Conservation (phyloP, 53 echinoderm and acorn worm species). For the Hippasteria phrygiana region DNA sequence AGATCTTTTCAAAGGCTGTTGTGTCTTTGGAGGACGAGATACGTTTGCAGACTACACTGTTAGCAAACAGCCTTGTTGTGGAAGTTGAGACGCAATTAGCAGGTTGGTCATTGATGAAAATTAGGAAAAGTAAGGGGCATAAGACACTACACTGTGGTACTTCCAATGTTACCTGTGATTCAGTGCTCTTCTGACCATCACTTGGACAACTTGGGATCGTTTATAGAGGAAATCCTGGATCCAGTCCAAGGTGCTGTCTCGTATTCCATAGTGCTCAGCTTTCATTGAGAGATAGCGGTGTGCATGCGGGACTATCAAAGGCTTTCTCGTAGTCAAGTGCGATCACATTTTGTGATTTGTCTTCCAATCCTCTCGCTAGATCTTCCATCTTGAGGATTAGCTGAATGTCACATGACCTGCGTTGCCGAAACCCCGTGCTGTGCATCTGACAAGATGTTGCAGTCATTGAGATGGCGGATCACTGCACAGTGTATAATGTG, state of each 20-base stretch:
- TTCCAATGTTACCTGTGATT: constrained; percentile 58
- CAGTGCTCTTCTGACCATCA: constrained; percentile 52
- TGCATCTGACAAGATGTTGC: constrained; percentile 40
- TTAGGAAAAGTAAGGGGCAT: constrained; percentile 58
- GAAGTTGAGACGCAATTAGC: constrained; percentile 40
- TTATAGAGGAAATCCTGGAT: constrained; percentile 43
- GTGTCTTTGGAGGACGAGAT: constrained; percentile 41
- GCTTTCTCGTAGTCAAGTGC: constrained; percentile 56
- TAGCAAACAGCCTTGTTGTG: constrained; percentile 70
- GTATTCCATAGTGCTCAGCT: neutral
- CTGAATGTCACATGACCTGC: constrained; percentile 51
- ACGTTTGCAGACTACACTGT: constrained; percentile 58
- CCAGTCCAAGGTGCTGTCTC: constrained; percentile 22
- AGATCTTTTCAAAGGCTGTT: constrained; percentile 60
- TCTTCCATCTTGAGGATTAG: constrained; percentile 26
- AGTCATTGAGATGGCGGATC: constrained; percentile 47
- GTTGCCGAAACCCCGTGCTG: constrained; percentile 65
- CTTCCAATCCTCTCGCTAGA: constrained; percentile 53
- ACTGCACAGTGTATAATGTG: constrained; percentile 67
- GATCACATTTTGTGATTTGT: constrained; percentile 57
- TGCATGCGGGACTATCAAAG: too few species aligned
- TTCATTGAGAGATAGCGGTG: too few species aligned
- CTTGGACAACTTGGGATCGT: constrained; percentile 47
- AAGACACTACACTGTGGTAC: constrained; percentile 71
- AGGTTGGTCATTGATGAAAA: constrained; percentile 75